phyloP scores from a whole-genome alignment of 2,797 vertebrate species.

The Carapus acus region DNA sequence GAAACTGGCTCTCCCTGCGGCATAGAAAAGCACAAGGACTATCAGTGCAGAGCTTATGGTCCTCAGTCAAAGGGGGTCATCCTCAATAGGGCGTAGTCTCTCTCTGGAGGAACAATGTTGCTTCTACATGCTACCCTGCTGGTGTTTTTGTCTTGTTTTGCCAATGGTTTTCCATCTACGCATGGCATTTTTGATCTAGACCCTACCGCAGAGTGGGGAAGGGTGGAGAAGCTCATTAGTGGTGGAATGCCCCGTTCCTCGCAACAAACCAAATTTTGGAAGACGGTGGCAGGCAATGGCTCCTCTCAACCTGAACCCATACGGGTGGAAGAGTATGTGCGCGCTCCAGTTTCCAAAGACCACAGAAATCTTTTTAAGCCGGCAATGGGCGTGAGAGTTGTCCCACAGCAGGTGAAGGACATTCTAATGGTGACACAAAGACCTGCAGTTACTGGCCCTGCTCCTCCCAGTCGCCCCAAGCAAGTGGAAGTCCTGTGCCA shows the following conservation, averaged over 20 bases:
- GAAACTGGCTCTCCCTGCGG: constrained; percentile 6
- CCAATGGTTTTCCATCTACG: neutral
- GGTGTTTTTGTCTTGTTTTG: constrained; percentile 26
- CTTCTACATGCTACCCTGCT: constrained; percentile 19
- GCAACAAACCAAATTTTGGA: neutral
- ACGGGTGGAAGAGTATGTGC: constrained; percentile 36
- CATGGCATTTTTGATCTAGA: neutral
- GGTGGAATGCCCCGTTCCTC: neutral
- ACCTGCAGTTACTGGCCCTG: accelerated
- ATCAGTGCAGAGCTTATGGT: accelerated
- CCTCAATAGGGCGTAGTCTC: neutral
- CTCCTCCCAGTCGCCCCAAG: accelerated
- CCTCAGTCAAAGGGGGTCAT: neutral
- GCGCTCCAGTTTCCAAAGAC: constrained; percentile 18
- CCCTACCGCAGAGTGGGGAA: constrained; percentile 29
- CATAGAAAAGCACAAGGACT: constrained; percentile 25
- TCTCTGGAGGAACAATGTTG: constrained; percentile 42
- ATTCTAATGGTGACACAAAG: constrained; percentile 36
- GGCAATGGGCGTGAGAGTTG: constrained; percentile 8
- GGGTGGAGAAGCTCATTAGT: neutral
- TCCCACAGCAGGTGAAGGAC: constrained; percentile 30
- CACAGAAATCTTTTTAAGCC: constrained; percentile 48
- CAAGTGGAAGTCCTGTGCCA: constrained; percentile 53
- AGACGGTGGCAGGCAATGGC: neutral
- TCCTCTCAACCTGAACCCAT: neutral